Percentiles rank a stretch among this genome's conserved stretches.
These are phyloP conservation scores for Nothocercus nigrocapillus DNA, from an alignment of 2,113 vertebrate genomes.

Conservation along the genomic window DNA sequence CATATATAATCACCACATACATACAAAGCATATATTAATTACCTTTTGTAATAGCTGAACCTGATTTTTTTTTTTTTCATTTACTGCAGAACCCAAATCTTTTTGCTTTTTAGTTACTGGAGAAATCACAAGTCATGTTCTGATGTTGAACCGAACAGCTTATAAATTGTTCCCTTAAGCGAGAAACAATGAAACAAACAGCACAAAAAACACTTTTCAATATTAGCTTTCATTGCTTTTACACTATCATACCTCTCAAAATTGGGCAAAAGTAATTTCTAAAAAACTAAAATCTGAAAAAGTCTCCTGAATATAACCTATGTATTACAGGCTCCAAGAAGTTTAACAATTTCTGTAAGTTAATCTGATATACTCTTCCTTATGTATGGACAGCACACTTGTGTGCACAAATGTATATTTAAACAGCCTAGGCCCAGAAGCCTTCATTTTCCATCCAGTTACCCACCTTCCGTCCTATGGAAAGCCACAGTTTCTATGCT, in stretches of 20 bases:
- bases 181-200: background rate
- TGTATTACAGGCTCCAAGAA: background rate
- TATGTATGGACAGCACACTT: background rate
- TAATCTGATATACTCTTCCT: background rate
- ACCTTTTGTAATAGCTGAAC: background rate
- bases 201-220: background rate
- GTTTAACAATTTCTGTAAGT: background rate
- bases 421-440: background rate
- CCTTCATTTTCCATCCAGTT: background rate
- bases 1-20: background rate
- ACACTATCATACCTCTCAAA: slow-evolving; percentile 12
- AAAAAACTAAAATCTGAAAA: background rate
- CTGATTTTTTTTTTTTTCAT: background rate
- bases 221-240: slow-evolving; percentile 17
- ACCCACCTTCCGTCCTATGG: background rate
- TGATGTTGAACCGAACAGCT: no score
- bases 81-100: background rate
- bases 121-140: background rate
- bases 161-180: background rate
- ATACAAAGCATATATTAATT: rapidly evolving
- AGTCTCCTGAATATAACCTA: background rate
- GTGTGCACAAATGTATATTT: background rate
- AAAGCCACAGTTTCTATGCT: rapidly evolving
- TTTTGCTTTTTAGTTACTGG: background rate
- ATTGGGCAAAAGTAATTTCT: background rate